Evolutionary conservation across 2,113 vertebrate genomes (phyloP).

Genomic region (Eulemur macaco): DNA sequence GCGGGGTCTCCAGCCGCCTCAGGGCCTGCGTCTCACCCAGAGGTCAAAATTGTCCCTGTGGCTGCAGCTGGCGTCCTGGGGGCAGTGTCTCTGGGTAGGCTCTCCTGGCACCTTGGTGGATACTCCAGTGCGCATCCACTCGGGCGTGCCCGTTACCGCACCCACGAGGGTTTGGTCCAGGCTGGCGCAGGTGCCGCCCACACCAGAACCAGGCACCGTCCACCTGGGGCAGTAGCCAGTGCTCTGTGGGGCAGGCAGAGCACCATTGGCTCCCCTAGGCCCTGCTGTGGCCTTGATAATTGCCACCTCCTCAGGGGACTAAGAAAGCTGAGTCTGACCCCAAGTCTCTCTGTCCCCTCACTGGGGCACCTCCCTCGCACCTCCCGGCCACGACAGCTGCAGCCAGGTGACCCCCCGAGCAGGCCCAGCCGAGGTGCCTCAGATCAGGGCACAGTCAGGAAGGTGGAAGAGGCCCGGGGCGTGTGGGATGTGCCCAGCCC

Average conservation of each 20-base stretch:
- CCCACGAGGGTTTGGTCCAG: too few relatives aligned
- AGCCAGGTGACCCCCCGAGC: background rate
- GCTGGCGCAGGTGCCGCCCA: background rate
- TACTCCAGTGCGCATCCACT: background rate
- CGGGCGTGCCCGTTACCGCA: too few relatives aligned
- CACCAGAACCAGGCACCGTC: accelerated
- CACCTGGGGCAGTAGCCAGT: background rate
- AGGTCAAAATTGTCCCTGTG: background rate
- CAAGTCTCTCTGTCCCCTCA: background rate
- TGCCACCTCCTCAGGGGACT: background rate
- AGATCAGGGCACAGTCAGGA: background rate
- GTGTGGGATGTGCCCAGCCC: background rate
- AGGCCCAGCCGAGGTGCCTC: background rate
- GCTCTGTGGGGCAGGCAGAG: background rate
- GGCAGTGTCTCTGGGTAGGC: accelerated
- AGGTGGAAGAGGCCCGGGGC: background rate
- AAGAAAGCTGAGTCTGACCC: background rate
- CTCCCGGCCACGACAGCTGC: background rate
- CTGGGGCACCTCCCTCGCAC: background rate
- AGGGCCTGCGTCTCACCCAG: accelerated
- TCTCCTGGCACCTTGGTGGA: background rate
- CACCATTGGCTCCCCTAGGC: background rate
- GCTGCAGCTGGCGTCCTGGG: background rate
- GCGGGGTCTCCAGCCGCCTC: background rate
- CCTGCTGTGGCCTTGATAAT: background rate